These are phyloP conservation scores for Vulpes vulpes DNA, from an alignment of 2,113 vertebrate species.

Conservation along the genomic window DNA sequence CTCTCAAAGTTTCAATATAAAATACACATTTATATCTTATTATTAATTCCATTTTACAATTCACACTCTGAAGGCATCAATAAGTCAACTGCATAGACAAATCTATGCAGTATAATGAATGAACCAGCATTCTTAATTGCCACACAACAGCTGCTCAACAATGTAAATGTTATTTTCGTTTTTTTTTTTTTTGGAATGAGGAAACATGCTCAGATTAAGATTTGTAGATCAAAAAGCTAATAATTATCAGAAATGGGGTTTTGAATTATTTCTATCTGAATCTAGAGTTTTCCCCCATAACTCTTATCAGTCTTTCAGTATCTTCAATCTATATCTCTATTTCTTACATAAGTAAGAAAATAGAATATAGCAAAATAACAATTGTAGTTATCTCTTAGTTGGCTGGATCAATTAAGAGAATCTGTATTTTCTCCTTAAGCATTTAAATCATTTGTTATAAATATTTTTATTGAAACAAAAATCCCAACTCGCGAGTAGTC, in stretches of 20 bases:
- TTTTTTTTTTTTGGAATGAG: background rate
- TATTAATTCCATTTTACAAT: background rate
- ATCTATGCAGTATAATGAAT: background rate
- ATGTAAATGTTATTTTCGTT: background rate
- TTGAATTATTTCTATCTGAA: background rate
- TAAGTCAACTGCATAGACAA: background rate
- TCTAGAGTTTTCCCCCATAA: background rate
- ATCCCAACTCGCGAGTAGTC: background rate
- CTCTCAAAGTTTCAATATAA: conserved; percentile 9
- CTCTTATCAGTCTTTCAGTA: background rate
- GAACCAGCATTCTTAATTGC: background rate
- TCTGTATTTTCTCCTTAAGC: background rate
- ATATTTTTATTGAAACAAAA: conserved; percentile 30
- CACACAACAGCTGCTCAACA: background rate
- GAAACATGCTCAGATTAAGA: background rate
- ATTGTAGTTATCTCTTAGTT: background rate
- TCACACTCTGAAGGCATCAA: background rate
- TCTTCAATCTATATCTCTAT: background rate
- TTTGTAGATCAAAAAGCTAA: background rate
- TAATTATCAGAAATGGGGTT: background rate
- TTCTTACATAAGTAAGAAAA: background rate
- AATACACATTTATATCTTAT: background rate
- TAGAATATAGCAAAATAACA: background rate
- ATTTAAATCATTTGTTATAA: background rate
- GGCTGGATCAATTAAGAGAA: background rate